Base-by-base conservation (phyloP, 2,888 invertebrate genomes). In the Amaurobius ferox region DNA sequence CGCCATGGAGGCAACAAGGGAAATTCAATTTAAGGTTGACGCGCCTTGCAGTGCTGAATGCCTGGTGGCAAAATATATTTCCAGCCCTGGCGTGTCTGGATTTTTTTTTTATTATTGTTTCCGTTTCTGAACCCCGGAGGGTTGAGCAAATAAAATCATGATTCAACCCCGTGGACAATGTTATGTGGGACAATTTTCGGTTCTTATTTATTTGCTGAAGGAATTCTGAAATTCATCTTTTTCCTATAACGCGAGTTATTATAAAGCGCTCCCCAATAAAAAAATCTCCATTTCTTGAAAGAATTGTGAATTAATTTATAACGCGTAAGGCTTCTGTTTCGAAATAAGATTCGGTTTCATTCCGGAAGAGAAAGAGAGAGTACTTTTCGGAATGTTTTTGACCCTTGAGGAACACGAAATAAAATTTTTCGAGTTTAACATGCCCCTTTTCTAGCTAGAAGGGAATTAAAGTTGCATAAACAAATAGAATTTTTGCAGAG, bases 11-110 rank as follows among this genome's bases (percentile, higher is more conserved):
- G 67, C 71, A 72, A 16, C 64, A 77, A 72, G 30, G 71, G 66
- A 77, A 85, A 85, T 85, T 85, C 83, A 85, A 85, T 85, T 85
- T 85, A 85, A 85, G 48, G 77, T 72, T 77, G 83, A 85, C 83
- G 83, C 83, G 66, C 78, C 78, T 83, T 64, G 39, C 76, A 39
- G 48, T 72, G 71, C 39, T 32, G 5, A 39, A 64, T 39, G 71
- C 62, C n/a, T 32, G 32, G 55, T 48, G 35, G 48, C 44, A 32
- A 85, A 61, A 73, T 74, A 71, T 71, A 61, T 61, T 61, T 79
- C 44, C 40, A 32, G 68, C 39, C 39, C 70, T 19, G 23, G 19
- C 26, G 48, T 29, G 39, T 70, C 62, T 73, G 39, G 28, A 68
- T 80, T 44, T 64, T 39, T 71, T 39, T 71, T 77, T 85, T 85